Evolutionary conservation across 2,888 invertebrate species (phyloP).

Genomic region (Agonopterix alstromeriana): DNA sequence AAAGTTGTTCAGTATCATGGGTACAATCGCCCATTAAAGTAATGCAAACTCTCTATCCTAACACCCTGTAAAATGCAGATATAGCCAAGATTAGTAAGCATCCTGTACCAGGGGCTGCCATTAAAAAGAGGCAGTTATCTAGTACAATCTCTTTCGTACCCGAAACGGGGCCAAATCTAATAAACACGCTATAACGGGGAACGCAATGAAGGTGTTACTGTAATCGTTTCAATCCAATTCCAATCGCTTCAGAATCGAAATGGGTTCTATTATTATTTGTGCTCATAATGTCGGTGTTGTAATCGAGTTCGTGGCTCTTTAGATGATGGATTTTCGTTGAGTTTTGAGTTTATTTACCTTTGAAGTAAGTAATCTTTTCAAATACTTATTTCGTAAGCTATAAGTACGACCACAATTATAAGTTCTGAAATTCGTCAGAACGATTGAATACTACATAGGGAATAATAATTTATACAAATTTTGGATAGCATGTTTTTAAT

Average conservation of each 20-base stretch:
- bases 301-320: too few species aligned
- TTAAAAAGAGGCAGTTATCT: constrained; percentile 30
- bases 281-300: not conserved
- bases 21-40: not conserved
- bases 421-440: too few species aligned
- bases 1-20: too few species aligned
- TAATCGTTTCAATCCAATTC: constrained; percentile 49
- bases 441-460: too few species aligned
- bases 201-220: constrained; percentile 48
- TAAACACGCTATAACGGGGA: constrained; percentile 53
- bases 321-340: too few species aligned
- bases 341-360: too few species aligned
- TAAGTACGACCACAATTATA: too few species aligned
- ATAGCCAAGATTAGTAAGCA: not conserved
- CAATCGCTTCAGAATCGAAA: constrained; percentile 45
- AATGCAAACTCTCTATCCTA: too few species aligned
- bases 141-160: constrained; percentile 30
- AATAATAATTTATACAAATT: too few species aligned
- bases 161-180: constrained; percentile 38
- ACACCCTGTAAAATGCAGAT: not conserved
- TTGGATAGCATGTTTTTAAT: too few species aligned
- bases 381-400: too few species aligned
- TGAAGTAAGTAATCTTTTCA: too few species aligned
- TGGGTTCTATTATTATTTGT: constrained; percentile 16
- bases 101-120: constrained; percentile 17